Base-by-base conservation (phyloP, 2,888 invertebrate species). In the Melanostoma scalare region DNA sequence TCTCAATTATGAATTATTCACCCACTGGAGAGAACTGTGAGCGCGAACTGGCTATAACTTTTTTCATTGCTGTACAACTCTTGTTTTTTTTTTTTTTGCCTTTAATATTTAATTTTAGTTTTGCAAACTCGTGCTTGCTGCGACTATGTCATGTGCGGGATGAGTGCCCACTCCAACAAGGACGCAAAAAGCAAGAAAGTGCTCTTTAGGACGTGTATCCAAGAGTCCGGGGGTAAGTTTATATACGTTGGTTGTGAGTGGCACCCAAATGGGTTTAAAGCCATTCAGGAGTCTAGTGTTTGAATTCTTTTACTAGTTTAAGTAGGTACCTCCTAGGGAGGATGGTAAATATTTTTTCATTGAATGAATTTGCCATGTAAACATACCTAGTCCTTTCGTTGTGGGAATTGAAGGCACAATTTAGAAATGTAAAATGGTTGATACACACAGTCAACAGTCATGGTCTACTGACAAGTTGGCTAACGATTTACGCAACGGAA, bases 31-130 rank as follows among this genome's bases (percentile, higher is more conserved):
- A 58, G 6, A 6, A 5, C 3, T 48, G 20, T 46, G 6, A 9
- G n/a, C 8, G 5, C n/a, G 9, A 42, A 42, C 42, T 46, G 10
- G 4, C 44, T 10, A n/a, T 42, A 6, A 9, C 6, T 42, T 35
- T 46, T 48, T 48, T 61, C 36, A 30, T 48, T 3, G 35, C 20
- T 46, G 6, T 42, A 20, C 20, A 20, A 20, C 20, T 20, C 20
- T 20, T 20, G 20, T 35, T 44, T 36, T 20, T 30, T 8, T 42
- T 61, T 61, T 6, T 50, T 40, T 3, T 30, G 30, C 58, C 63
- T 69, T 82, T 68, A 82, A 82, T 82, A 77, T 82, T 82, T 82
- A 82, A 82, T 82, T 82, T 68, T 63, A 82, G 73, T 69, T 82
- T 82, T 73, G 50, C 42, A 56, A 63, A 73, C 77, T 68, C 67